A percentile compares a stretch with the other conserved stretches of the same genome.
These are phyloP conservation scores for Rhagium mordax DNA, from an alignment of 2,888 invertebrate species.

Conservation along the genomic window DNA sequence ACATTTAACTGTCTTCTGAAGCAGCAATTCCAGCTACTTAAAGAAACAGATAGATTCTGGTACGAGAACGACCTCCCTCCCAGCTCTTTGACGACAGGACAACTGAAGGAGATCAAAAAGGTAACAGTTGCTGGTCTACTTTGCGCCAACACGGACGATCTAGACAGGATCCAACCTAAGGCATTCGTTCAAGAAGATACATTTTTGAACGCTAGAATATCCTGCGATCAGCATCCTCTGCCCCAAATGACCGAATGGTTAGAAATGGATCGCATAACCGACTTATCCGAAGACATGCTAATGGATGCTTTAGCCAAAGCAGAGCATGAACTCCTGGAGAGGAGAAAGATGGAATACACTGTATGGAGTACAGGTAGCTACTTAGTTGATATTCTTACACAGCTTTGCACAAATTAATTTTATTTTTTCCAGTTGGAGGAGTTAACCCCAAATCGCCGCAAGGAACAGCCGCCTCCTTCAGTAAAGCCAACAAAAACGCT, in stretches of 20 bases:
- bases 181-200: constrained; percentile 90
- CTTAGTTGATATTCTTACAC: neutral
- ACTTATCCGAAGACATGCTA: constrained; percentile 80
- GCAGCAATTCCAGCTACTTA: constrained; percentile 85
- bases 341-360: constrained; percentile 86
- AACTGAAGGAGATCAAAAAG: constrained; percentile 86
- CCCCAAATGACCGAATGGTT: constrained; percentile 82
- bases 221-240: constrained; percentile 81
- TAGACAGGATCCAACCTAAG: constrained; percentile 85
- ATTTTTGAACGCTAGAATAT: constrained; percentile 84
- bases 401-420: neutral
- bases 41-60: constrained; percentile 94
- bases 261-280: constrained; percentile 77
- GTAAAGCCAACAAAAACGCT: constrained; percentile 90
- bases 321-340: constrained; percentile 81
- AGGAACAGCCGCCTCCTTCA: constrained; percentile 91
- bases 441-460: constrained; percentile 90
- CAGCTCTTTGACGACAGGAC: constrained; percentile 83
- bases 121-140: constrained; percentile 85
- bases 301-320: constrained; percentile 85
- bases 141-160: constrained; percentile 81
- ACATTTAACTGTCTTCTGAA: constrained; percentile 91
- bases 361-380: constrained; percentile 80
- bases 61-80: constrained; percentile 95
- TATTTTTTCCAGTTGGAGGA: constrained; percentile 76